phyloP scores from a whole-genome alignment of 92 coral and sea anemone genomes.

The Nematostella vectensis region DNA sequence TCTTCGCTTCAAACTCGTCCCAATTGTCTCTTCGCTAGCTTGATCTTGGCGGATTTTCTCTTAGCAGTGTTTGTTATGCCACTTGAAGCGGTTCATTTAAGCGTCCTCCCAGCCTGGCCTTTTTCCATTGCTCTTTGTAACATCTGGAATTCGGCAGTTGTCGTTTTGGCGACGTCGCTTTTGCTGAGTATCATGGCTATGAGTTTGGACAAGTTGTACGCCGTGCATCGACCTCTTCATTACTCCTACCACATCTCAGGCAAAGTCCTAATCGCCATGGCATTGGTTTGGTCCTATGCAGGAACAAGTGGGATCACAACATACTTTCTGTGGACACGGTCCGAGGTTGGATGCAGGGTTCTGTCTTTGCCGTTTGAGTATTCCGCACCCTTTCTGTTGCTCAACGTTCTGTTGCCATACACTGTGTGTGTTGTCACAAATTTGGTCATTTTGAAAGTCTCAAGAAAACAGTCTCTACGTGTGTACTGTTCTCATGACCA shows the following conservation, averaged over 20 bases:
- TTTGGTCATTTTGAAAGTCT: conserved; percentile 26
- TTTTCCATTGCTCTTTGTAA: conserved; percentile 24
- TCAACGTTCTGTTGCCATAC: conserved; percentile 26
- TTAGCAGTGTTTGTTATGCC: conserved; percentile 24
- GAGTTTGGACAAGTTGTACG: conserved; percentile 20
- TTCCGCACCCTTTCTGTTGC: conserved; percentile 16
- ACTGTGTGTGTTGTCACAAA: conserved; percentile 16
- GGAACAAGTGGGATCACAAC: conserved; percentile 17
- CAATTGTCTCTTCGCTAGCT: conserved; percentile 31
- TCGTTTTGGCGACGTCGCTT: conserved; percentile 23
- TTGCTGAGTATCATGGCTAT: conserved; percentile 21
- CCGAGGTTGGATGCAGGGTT: conserved; percentile 10
- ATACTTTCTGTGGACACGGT: conserved; percentile 26
- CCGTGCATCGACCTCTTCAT: conserved; percentile 25
- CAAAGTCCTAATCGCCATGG: conserved; percentile 9
- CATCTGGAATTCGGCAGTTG: conserved; percentile 28
- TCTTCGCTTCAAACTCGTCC: conserved; percentile 17
- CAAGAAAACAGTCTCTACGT: conserved; percentile 22
- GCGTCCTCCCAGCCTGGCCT: conserved; percentile 33
- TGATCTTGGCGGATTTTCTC: conserved; percentile 27
- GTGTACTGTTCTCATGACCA: background rate
- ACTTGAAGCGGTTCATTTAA: conserved; percentile 21
- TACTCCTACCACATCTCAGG: conserved; percentile 14
- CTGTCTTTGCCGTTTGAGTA: conserved; percentile 14
- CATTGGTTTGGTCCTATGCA: conserved; percentile 23